Percentiles rank a stretch among this genome's conserved stretches.
Evolutionary conservation across 1,140 invertebrate genomes (phyloP).

Genomic region (Fopius arisanus): DNA sequence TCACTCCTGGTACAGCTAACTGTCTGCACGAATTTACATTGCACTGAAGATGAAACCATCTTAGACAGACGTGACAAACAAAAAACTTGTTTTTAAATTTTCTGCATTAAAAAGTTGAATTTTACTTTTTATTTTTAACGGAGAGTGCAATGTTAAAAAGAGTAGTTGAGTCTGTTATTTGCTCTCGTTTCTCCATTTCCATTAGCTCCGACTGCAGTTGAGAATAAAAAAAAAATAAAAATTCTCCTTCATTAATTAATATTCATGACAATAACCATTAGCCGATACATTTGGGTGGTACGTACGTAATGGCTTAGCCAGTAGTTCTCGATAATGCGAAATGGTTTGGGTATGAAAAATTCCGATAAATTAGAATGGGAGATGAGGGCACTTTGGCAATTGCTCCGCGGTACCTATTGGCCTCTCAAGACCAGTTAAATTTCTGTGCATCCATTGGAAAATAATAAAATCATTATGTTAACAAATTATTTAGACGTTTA

Average conservation of each 20-base stretch:
- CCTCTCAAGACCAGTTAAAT: background rate
- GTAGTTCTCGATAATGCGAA: slow-evolving; percentile 38
- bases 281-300: slow-evolving; percentile 30
- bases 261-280: slow-evolving; percentile 40
- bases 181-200: background rate
- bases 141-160: background rate
- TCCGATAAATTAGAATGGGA: slow-evolving; percentile 46
- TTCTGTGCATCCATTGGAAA: background rate
- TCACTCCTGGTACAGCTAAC: background rate
- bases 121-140: background rate
- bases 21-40: slow-evolving; percentile 11
- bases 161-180: background rate
- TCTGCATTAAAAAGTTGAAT: background rate
- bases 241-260: slow-evolving; percentile 44
- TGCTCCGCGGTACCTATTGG: background rate
- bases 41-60: background rate
- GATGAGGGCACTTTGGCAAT: slow-evolving; percentile 3
- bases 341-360: slow-evolving; percentile 46
- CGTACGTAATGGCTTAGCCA: slow-evolving; percentile 21
- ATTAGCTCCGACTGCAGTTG: background rate
- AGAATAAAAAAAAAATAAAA: background rate
- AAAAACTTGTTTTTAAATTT: background rate
- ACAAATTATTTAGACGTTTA: background rate
- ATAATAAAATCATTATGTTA: slow-evolving; percentile 2
- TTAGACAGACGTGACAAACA: background rate